phyloP scores from a whole-genome alignment of 2,888 invertebrate species.

The Liopterus haemorrhoidalis region DNA sequence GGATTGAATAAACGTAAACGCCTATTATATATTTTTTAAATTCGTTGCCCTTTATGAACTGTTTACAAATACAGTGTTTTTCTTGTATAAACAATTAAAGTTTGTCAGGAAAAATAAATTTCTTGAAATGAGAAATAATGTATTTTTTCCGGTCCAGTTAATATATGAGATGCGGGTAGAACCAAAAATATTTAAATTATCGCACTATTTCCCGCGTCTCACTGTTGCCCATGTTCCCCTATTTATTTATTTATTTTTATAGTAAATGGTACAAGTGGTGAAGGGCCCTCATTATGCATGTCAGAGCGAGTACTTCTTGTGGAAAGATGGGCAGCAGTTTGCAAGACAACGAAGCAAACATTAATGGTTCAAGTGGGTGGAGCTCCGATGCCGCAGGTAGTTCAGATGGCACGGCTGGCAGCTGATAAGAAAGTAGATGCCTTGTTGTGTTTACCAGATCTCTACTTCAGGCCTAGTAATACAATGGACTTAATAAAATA shows the following conservation, averaged over 20 bases:
- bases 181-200: no score
- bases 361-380: conserved; percentile 72
- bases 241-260: conserved; percentile 31
- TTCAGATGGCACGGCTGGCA: conserved; percentile 65
- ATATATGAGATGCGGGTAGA: no score
- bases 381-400: conserved; percentile 59
- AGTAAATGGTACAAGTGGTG: conserved; percentile 79
- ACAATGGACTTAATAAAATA: conserved; percentile 59
- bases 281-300: conserved; percentile 62
- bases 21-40: no score
- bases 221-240: no score
- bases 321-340: conserved; percentile 58
- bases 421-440: conserved; percentile 60
- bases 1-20: no score
- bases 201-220: no score
- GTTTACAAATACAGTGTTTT: no score
- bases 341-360: conserved; percentile 51
- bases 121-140: background rate
- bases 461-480: conserved; percentile 66
- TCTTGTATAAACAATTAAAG: no score
- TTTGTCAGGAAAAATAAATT: no score
- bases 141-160: no score
- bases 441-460: conserved; percentile 66
- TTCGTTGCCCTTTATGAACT: no score
- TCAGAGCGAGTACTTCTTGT: conserved; percentile 61